Evolutionary conservation across 2,888 invertebrate genomes (phyloP), one percentile per base, ranked within the genome.

Genomic region (Drosophila falleni): DNA sequence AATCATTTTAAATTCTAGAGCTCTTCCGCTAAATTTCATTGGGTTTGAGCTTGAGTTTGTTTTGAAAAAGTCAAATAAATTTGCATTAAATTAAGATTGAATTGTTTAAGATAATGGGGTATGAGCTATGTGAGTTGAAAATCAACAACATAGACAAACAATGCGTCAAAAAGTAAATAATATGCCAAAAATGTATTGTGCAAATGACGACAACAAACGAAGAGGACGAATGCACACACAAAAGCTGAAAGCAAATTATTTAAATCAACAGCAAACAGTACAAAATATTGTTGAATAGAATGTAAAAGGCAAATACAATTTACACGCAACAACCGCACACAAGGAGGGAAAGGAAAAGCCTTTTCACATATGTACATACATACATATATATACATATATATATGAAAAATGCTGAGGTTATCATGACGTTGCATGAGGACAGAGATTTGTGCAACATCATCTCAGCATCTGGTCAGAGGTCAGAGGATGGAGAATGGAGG

Each of bases 281-380:
- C 58, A 74, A 65, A 87, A 81, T 71, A 74, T 77, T 77, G 80
- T 66, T 70, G 78, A 84, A 87, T 87, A 80, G 85, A 87, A 87
- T 87, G 82, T 71, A 75, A 81, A 80, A 65, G 72, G 75, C 69
- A 87, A 82, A 82, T 80, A 83, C 70, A 78, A 80, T 75, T 74
- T 78, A 44, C 64, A 71, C 46, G 15, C 59, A 44, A 65, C 46
- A 50, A 29, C 50, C 54, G 64, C 44, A 64, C 47, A 46, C 9
- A 55, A 3, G 31, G 10, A 41, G 9, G 23, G 26, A 26, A 15
- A 26, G 4, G 26, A 31, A 49, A 37, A 54, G 35, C 49, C 42
- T 41, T 60, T 31, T 62, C 37, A 64, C 59, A 74, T 39, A 56
- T 76, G 60, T 37, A 23, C 4, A 4, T 23, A 23, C 23, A 23